Evolutionary conservation across 1,140 invertebrate species (phyloP).

Genomic region (Sipha flava): DNA sequence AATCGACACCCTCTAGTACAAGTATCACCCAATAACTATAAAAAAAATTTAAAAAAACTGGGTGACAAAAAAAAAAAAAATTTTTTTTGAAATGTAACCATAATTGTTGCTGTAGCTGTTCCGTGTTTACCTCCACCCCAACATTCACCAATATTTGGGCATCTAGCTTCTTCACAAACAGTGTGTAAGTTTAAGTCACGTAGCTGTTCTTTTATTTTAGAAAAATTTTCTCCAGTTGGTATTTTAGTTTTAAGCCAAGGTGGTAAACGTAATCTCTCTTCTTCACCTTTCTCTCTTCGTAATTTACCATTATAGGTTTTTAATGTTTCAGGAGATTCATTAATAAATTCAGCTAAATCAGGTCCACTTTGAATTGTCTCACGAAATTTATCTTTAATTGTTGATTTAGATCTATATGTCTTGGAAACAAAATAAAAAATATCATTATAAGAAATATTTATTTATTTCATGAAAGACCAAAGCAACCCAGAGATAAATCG

Average conservation of each 20-base stretch:
- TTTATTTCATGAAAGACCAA: too few relatives aligned
- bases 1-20: slow-evolving; percentile 90
- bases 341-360: slow-evolving; percentile 53
- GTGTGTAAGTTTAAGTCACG: slow-evolving; percentile 85
- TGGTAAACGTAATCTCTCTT: slow-evolving; percentile 73
- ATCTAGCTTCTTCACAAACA: slow-evolving; percentile 97
- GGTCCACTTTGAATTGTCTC: slow-evolving; percentile 56
- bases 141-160: slow-evolving; percentile 99
- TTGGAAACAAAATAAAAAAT: not conserved
- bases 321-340: slow-evolving; percentile 37
- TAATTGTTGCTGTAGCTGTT: slow-evolving; percentile 81
- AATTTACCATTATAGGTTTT: slow-evolving; percentile 69
- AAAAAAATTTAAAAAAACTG: slow-evolving; percentile 31
- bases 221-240: slow-evolving; percentile 79
- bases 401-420: slow-evolving; percentile 23
- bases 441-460: not conserved
- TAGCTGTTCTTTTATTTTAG: slow-evolving; percentile 76
- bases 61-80: not conserved
- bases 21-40: slow-evolving; percentile 81
- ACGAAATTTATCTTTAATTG: slow-evolving; percentile 41
- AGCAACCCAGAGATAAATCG: too few relatives aligned
- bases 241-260: slow-evolving; percentile 96
- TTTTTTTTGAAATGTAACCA: slow-evolving; percentile 52
- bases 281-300: slow-evolving; percentile 73
- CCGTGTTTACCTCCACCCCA: slow-evolving; percentile 91